phyloP scores from a whole-genome alignment of 2,113 vertebrate genomes.

The Choloepus hoffmanni region DNA sequence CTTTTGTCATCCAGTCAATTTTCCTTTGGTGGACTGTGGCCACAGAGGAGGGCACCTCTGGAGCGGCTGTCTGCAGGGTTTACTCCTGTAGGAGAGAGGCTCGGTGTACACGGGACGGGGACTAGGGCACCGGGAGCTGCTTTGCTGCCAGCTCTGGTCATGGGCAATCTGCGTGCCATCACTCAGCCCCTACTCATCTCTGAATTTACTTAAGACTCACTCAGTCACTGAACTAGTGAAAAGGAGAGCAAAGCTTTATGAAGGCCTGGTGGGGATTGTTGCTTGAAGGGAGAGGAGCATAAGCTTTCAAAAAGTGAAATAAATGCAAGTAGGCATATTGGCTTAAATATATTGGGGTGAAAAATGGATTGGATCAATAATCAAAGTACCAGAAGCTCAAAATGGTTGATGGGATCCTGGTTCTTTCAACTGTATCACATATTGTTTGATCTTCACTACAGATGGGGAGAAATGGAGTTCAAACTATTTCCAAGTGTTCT shows the following conservation, averaged over 20 bases:
- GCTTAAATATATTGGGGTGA: not conserved
- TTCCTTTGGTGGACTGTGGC: constrained; percentile 42
- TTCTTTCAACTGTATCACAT: accelerated
- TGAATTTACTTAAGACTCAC: not conserved
- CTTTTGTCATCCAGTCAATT: constrained; percentile 62
- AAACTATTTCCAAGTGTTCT: not conserved
- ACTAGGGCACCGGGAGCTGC: not conserved
- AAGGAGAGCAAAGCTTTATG: too few relatives aligned
- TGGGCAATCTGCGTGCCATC: accelerated
- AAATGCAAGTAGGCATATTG: too few relatives aligned
- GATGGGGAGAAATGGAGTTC: too few relatives aligned
- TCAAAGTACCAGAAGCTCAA: not conserved
- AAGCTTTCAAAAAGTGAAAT: too few relatives aligned
- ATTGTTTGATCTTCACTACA: not conserved
- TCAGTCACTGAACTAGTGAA: not conserved
- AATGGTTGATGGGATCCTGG: too few relatives aligned
- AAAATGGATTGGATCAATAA: not conserved
- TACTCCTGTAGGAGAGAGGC: not conserved
- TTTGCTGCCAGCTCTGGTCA: not conserved
- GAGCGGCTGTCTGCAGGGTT: not conserved
- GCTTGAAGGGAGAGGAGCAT: too few relatives aligned
- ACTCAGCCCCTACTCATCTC: not conserved
- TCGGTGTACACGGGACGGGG: not conserved
- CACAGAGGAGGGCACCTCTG: not conserved
- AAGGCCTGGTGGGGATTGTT: too few relatives aligned